These are phyloP conservation scores for Unio delphinus DNA, from an alignment of 2,888 invertebrate genomes.

Conservation along the genomic window DNA sequence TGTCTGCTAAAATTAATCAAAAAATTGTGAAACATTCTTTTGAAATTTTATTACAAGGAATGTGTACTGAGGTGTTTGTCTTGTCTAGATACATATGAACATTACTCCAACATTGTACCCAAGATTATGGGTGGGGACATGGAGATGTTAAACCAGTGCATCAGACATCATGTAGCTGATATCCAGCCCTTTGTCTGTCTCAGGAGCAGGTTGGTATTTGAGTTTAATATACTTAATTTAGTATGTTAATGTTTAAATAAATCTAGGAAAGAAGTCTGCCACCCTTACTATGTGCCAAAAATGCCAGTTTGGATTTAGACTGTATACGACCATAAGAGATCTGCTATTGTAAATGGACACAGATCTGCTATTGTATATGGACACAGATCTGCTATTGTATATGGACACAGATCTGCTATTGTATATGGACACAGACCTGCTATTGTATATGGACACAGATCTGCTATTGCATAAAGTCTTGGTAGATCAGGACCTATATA, in stretches of 20 bases:
- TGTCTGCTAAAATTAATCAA: no score
- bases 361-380: no score
- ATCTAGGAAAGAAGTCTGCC: background rate
- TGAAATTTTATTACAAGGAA: background rate
- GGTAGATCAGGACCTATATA: no score
- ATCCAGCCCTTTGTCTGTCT: conserved; percentile 54
- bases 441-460: no score
- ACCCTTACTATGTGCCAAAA: background rate
- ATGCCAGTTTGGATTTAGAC: background rate
- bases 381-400: no score
- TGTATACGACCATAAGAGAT: no score
- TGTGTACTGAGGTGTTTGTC: background rate
- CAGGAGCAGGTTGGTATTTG: conserved; percentile 57
- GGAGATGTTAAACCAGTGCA: conserved; percentile 52
- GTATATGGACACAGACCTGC: no score
- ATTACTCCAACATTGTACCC: conserved; percentile 64
- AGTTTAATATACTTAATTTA: background rate
- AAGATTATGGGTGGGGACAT: conserved; percentile 65
- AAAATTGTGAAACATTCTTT: background rate
- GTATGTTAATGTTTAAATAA: background rate
- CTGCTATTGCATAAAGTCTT: no score
- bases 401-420: no score
- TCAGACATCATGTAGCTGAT: conserved; percentile 57
- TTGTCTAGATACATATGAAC: conserved; percentile 55
- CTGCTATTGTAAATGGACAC: no score